Base-by-base conservation (phyloP, 1,140 invertebrate species). In the Akabosia matsudoensis region DNA sequence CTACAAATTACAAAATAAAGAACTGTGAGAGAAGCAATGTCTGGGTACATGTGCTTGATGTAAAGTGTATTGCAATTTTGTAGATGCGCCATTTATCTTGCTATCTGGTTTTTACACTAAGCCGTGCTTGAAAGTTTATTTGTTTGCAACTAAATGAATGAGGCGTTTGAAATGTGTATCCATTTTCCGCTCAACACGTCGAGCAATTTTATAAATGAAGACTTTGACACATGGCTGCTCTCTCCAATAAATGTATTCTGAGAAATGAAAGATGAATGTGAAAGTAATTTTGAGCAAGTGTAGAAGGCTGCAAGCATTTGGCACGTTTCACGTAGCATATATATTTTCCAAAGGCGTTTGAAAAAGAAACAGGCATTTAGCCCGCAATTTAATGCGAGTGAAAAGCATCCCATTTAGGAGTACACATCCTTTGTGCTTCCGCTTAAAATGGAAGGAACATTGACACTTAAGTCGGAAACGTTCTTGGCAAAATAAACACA, bases 21-120 rank as follows among this genome's bases (percentile, higher is more conserved):
- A n/a, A n/a, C n/a, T n/a, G n/a, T n/a, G n/a, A n/a, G n/a, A n/a
- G n/a, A n/a, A n/a, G n/a, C n/a, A n/a, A n/a, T n/a, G n/a, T n/a
- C n/a, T n/a, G n/a, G n/a, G n/a, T n/a, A n/a, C n/a, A n/a, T n/a
- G n/a, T n/a, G n/a, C n/a, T n/a, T n/a, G n/a, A n/a, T n/a, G n/a
- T n/a, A n/a, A n/a, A n/a, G n/a, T n/a, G n/a, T 61, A 61, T 61
- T 61, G 54, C 54, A 61, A 61, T 61, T 61, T 14, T 61, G 14
- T 61, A 10, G 54, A n/a, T 61, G 54, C 24, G 54, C 54, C 13
- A 61, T 61, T 16, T n/a, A 61, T 24, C 24, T 10, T 10, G 14
- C 24, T 10, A 14, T n/a, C 54, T 7, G 4, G 4, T n/a, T 61
- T 61, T 61, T 24, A n/a, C 54, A 61, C 45, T 51, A 13, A 24